Evolutionary conservation across 2,888 invertebrate species (phyloP), one percentile per base, ranked within the genome.

Genomic region (Platycnemis pennipes): DNA sequence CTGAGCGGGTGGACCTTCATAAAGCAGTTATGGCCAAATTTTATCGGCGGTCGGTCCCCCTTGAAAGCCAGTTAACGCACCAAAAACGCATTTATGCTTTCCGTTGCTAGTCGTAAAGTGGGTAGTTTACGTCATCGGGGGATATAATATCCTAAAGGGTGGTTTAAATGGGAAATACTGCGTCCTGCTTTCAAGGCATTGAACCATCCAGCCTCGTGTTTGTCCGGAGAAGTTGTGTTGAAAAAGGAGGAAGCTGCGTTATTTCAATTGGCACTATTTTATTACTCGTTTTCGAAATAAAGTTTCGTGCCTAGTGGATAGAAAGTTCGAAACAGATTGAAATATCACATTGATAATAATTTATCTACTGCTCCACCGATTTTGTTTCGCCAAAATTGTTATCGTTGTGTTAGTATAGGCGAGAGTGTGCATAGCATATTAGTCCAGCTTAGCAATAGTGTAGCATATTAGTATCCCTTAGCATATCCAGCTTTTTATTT

Each of bases 1-100:
- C 37, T 77, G 37, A 77, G 77, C 31, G n/a, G 37, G 77, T 37
- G 37, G 37, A n/a, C 77, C 13, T 11, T 13, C 2, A 77, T 77
- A 4, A 77, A 37, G 77, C 16, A 37, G 77, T 77, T 77, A 77
- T 77, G 77, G 77, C 13, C 77, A 77, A 77, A 77, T 77, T 77
- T 77, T 77, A 77, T 77, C n/a, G 77, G 3, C 77, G 31, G 13
- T 37, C 11, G 31, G 77, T 0, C 4, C 77, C 31, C 31, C 31
- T 77, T n/a, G 37, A 26, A 31, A 77, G 77, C 37, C 77, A 77
- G 77, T 77, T 77, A 77, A 37, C 31, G 77, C 37, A 37, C 77
- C 31, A 37, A 77, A 37, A 4, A 16, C 11, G 37, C 37, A 37
- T 77, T 77, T 37, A 31, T 77, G 77, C 26, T 13, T 77, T 31